Evolutionary conservation across 1,140 invertebrate genomes (phyloP).

Genomic region (Latrodectus geometricus): DNA sequence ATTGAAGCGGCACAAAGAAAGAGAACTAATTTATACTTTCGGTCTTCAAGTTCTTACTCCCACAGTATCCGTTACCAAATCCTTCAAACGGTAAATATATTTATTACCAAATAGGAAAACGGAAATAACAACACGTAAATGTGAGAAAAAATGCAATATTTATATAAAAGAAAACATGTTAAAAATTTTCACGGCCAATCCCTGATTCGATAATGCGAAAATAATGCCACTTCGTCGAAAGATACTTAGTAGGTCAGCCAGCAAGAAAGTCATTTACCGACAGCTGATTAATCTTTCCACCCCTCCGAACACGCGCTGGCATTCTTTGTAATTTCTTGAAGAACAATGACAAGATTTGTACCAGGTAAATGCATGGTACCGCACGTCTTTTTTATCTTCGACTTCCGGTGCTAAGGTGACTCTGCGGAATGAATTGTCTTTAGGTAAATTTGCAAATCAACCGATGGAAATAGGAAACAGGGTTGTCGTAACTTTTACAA

Average conservation of each 20-base stretch:
- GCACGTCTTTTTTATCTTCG: constrained; percentile 3
- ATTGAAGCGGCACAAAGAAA: too few species aligned
- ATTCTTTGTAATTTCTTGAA: not conserved
- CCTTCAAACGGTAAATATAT: too few species aligned
- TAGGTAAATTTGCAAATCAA: constrained; percentile 43
- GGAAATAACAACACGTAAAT: not conserved
- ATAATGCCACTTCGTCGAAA: constrained; percentile 4
- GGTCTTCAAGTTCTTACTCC: too few species aligned
- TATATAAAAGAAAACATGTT: not conserved
- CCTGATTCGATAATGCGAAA: not conserved
- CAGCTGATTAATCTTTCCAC: constrained; percentile 2
- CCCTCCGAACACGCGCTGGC: not conserved
- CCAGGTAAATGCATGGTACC: constrained; percentile 26
- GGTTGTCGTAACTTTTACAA: constrained; percentile 28
- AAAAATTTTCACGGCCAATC: not conserved
- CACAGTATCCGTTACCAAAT: not conserved
- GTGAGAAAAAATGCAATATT: not conserved
- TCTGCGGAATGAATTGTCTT: constrained; percentile 45
- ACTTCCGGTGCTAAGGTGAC: constrained; percentile 50
- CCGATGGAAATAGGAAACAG: constrained; percentile 34
- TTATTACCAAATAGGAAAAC: not conserved
- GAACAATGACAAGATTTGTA: constrained; percentile 38
- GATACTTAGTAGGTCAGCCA: not conserved
- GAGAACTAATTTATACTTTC: too few species aligned
- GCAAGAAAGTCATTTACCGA: not conserved